These are phyloP conservation scores for Eristalis pertinax DNA, from an alignment of 2,888 invertebrate species.

Conservation along the genomic window DNA sequence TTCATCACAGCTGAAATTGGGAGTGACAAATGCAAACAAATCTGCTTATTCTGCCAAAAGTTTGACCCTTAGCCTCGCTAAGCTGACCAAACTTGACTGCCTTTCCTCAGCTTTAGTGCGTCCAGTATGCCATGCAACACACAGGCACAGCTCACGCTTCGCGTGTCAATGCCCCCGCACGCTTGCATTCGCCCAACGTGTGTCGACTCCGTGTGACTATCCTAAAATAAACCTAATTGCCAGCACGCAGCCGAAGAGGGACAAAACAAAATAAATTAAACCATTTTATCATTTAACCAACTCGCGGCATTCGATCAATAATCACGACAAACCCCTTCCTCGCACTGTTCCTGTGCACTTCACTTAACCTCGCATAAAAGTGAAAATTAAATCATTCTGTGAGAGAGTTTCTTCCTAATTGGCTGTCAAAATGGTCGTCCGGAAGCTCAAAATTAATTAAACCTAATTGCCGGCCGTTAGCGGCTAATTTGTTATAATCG, in stretches of 20 bases:
- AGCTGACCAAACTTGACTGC: too few relatives aligned
- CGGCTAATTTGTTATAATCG: constrained; percentile 59
- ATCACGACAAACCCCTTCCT: not conserved
- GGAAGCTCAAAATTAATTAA: constrained; percentile 53
- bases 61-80: too few relatives aligned
- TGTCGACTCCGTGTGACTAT: not conserved
- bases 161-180: not conserved
- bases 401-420: constrained; percentile 49
- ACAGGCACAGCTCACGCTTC: too few relatives aligned
- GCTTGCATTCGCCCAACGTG: not conserved
- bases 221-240: not conserved
- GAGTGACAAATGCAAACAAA: too few relatives aligned
- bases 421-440: constrained; percentile 41
- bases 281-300: not conserved
- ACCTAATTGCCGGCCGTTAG: constrained; percentile 59
- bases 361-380: not conserved
- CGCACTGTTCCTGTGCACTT: not conserved
- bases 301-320: not conserved
- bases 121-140: too few relatives aligned
- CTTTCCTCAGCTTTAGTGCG: too few relatives aligned
- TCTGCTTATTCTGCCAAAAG: too few relatives aligned
- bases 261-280: not conserved
- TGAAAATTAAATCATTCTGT: not conserved
- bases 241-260: not conserved
- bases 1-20: too few relatives aligned